These are phyloP conservation scores for Daktulosphaira vitifoliae DNA, from an alignment of 1,140 invertebrate species.

Conservation along the genomic window DNA sequence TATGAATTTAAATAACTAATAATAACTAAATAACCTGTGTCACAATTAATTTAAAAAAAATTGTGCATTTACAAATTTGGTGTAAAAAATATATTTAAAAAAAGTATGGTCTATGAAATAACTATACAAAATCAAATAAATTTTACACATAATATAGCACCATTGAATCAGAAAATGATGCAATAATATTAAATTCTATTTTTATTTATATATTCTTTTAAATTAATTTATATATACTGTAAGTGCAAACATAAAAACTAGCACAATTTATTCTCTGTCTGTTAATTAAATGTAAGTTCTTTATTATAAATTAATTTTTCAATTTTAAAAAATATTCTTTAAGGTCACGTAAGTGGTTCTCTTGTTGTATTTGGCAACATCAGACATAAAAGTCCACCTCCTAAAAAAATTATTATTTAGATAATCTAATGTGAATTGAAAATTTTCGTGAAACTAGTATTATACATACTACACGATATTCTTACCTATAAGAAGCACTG, in stretches of 20 bases:
- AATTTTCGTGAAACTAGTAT: not conserved
- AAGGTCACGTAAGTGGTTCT: slow-evolving; percentile 62
- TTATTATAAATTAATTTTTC: slow-evolving; percentile 3
- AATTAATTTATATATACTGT: slow-evolving; percentile 11
- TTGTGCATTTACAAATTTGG: not conserved
- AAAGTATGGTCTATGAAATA: too few species aligned
- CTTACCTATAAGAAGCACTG: slow-evolving; percentile 60
- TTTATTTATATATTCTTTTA: slow-evolving; percentile 7
- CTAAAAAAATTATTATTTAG: slow-evolving; percentile 39
- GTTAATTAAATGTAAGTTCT: slow-evolving; percentile 2
- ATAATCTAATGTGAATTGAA: too few species aligned
- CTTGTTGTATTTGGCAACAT: slow-evolving; percentile 77
- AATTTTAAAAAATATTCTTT: not conserved
- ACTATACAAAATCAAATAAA: slow-evolving; percentile 10
- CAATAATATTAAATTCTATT: not conserved
- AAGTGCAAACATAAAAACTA: slow-evolving; percentile 1
- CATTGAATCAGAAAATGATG: slow-evolving; percentile 13
- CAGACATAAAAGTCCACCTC: slow-evolving; percentile 72
- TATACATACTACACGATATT: not conserved
- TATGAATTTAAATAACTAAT: too few species aligned
- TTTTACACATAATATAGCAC: slow-evolving; percentile 8
- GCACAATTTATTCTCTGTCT: not conserved
- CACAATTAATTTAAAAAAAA: slow-evolving; percentile 27
- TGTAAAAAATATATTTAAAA: slow-evolving; percentile 8
- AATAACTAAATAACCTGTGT: too few species aligned